Evolutionary conservation across 37 sponge, comb jelly and placozoan genomes (phyloP), one percentile per base, ranked within the genome.

Genomic region (Axinella damicornis): DNA sequence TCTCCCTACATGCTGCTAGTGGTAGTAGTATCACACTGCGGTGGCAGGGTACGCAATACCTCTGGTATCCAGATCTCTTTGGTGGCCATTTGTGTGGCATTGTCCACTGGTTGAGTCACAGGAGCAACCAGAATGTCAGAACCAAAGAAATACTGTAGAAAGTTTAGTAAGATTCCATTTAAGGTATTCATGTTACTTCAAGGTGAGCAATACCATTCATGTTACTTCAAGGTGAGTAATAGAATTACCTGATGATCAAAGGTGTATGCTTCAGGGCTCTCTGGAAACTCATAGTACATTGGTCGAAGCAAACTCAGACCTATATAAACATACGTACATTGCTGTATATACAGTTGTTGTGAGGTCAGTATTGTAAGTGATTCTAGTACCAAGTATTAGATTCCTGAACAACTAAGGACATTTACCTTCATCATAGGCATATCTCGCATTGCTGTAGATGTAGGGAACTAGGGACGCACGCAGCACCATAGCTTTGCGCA

Each of bases 251-350:
- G 79, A n/a, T 41, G 38, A 38, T 71, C 40, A 38, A 39, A 91
- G 15, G 57, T 35, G 63, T 91, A 91, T 17, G 89, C 81, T 54
- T 88, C 89, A 53, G 30, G 36, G 35, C 32, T 62, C 46, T 89
- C 90, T 41, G 93, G 93, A 54, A 75, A 83, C 19, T 81, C 74
- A 65, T 89, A 93, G 79, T 93, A 93, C 85, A 93, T 79, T 55
- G 89, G 85, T 9, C 89, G 38, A 18, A 93, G 67, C 20, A 93
- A 34, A 36, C 92, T 87, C 27, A 92, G 37, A 60, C 89, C 89
- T 89, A 37, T 9, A 28, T 18, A 0, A 76, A 40, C 17, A 24
- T 22, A 67, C 30, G 21, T 18, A 14, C 54, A 41, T 53, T 54
- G 13, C 33, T 33, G 32, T 28, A 38, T 16, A 38, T 9, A 53